phyloP scores from a whole-genome alignment of 2,113 vertebrate genomes.

The Stercorarius parasiticus region DNA sequence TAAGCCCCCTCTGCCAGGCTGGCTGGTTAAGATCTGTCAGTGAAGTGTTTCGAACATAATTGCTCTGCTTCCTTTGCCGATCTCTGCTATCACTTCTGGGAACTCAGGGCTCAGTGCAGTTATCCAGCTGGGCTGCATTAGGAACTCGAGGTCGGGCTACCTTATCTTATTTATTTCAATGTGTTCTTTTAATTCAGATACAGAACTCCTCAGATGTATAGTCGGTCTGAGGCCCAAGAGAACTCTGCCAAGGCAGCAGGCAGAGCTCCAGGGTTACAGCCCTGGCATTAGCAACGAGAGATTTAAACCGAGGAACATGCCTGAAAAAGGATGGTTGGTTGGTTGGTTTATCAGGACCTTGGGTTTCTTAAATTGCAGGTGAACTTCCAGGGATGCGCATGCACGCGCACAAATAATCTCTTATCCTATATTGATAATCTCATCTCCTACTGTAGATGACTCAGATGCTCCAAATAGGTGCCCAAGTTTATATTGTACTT shows the following conservation, averaged over 20 bases:
- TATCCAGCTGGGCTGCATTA: neutral
- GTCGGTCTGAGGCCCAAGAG: neutral
- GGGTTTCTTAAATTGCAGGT: neutral
- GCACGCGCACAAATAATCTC: neutral
- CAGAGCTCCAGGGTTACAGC: neutral
- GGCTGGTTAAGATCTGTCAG: neutral
- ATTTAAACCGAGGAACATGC: neutral
- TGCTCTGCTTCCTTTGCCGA: neutral
- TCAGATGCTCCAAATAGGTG: too few species aligned
- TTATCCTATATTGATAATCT: fast-evolving
- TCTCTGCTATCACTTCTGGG: neutral
- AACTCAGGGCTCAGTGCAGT: neutral
- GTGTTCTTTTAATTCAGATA: neutral
- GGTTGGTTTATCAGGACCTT: too few species aligned
- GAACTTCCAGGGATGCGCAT: neutral
- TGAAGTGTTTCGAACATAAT: neutral
- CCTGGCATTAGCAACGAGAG: neutral
- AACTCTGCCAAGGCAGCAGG: neutral
- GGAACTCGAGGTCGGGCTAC: neutral
- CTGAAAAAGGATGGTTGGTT: neutral
- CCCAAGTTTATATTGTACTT: fast-evolving
- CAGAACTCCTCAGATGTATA: neutral
- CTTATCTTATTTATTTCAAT: neutral
- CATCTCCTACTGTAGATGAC: neutral
- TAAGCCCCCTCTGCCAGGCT: neutral